Percentiles rank a stretch among this genome's conserved stretches.
phyloP scores from a whole-genome alignment of 2,113 vertebrate species.

The Megaptera novaeangliae region DNA sequence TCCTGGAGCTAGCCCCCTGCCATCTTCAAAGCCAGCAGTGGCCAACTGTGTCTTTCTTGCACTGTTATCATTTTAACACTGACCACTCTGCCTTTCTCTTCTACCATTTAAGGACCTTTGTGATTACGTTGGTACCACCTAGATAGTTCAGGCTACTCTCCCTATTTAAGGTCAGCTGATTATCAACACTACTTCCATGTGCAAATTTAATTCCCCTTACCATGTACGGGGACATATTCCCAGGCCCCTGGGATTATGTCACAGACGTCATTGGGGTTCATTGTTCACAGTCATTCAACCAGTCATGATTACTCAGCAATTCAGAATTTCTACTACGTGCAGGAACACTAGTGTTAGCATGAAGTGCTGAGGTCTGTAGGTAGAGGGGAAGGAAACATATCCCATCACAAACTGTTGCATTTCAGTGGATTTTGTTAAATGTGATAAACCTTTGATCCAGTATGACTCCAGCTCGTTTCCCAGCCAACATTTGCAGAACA shows the following conservation, averaged over 20 bases:
- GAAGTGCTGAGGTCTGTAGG: neutral
- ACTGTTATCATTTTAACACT: no score
- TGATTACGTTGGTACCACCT: no score
- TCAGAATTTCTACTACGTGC: neutral
- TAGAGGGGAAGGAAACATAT: accelerated
- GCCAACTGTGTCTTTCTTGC: no score
- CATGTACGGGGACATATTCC: neutral
- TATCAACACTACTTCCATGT: no score
- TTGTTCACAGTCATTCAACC: neutral
- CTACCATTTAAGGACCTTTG: no score
- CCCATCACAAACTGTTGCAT: neutral
- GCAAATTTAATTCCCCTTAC: no score
- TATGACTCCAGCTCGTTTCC: neutral
- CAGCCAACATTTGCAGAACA: neutral
- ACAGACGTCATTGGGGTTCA: accelerated
- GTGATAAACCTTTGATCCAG: neutral
- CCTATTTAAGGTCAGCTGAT: no score
- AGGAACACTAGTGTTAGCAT: accelerated
- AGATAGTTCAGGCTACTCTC: no score
- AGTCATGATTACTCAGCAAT: neutral
- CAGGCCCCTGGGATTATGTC: neutral
- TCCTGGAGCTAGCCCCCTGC: no score
- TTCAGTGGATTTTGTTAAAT: neutral
- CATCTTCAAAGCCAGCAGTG: no score
- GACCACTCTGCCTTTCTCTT: no score